phyloP scores from a whole-genome alignment of 2,888 invertebrate genomes.

The Polymixis flavicincta region DNA sequence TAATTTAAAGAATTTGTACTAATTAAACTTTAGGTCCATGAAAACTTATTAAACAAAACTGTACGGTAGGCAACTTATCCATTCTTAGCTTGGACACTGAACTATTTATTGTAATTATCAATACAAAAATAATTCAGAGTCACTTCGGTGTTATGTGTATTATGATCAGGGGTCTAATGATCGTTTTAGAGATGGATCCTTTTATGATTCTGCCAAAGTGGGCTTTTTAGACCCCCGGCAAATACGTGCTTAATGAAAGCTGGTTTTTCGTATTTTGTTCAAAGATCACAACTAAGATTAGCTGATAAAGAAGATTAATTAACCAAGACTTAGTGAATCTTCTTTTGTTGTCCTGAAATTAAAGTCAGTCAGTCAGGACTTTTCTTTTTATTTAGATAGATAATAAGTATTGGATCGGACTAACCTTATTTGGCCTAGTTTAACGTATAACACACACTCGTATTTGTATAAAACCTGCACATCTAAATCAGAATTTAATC shows the following conservation, averaged over 20 bases:
- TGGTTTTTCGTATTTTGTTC: not conserved
- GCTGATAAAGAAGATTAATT: not conserved
- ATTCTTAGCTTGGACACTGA: not conserved
- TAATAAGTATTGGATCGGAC: slow-evolving; percentile 2
- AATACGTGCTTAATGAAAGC: not conserved
- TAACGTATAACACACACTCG: slow-evolving; percentile 11
- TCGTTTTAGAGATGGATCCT: too few relatives aligned
- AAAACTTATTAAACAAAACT: not conserved
- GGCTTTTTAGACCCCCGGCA: too few relatives aligned
- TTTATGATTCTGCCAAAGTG: too few relatives aligned
- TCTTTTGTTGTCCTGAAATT: not conserved
- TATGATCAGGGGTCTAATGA: too few relatives aligned
- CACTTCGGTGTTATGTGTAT: not conserved
- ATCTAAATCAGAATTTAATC: slow-evolving; percentile 44
- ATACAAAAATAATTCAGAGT: not conserved
- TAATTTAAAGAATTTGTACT: slow-evolving; percentile 17
- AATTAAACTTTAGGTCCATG: slow-evolving; percentile 5
- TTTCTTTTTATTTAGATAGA: too few relatives aligned
- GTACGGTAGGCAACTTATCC: not conserved
- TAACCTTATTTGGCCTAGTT: not conserved
- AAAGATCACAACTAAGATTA: not conserved
- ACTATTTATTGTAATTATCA: not conserved
- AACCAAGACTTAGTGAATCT: not conserved
- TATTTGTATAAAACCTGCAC: slow-evolving; percentile 34
- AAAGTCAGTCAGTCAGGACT: too few relatives aligned